A percentile compares a stretch with the other conserved stretches of the same genome.
Conservation (phyloP, 2,797 vertebrate species). For the Otolemur crassicaudatus region DNA sequence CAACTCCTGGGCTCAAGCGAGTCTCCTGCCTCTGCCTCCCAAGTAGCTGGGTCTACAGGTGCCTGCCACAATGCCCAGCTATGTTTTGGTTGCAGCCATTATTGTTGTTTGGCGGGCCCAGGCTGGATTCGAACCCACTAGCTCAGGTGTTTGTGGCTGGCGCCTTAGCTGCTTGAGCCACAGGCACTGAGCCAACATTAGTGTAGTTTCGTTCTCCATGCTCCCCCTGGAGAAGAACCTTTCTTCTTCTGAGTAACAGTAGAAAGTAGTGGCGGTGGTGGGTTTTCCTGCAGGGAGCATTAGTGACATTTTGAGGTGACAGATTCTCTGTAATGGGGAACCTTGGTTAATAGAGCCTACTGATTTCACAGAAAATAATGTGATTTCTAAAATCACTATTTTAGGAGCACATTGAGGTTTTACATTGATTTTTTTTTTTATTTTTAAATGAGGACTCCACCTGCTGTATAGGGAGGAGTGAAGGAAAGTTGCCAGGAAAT, state of each 20-base stretch:
- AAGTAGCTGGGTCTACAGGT: no score
- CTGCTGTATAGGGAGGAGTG: conserved; percentile 44
- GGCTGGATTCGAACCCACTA: no score
- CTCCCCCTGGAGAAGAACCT: not conserved
- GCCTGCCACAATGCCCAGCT: no score
- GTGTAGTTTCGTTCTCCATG: not conserved
- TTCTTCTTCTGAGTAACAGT: conserved; percentile 10
- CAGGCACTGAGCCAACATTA: not conserved
- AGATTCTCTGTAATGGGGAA: conserved; percentile 3
- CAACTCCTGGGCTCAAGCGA: no score
- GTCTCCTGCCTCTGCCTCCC: no score
- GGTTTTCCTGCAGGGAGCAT: conserved; percentile 10
- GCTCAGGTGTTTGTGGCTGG: no score
- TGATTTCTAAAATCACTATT: conserved; percentile 56
- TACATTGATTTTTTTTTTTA: not conserved
- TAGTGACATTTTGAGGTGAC: conserved; percentile 13
- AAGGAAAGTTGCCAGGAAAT: conserved; percentile 64
- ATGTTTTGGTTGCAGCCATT: no score
- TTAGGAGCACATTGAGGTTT: conserved; percentile 53
- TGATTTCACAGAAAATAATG: conserved; percentile 59
- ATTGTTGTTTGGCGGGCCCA: no score
- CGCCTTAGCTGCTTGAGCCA: no score
- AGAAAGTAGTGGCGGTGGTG: conserved; percentile 38
- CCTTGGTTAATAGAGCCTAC: not conserved
- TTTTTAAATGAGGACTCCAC: conserved; percentile 55